These are phyloP conservation scores for Halictus quadricinctus DNA, from an alignment of 2,888 invertebrate species.

Conservation along the genomic window DNA sequence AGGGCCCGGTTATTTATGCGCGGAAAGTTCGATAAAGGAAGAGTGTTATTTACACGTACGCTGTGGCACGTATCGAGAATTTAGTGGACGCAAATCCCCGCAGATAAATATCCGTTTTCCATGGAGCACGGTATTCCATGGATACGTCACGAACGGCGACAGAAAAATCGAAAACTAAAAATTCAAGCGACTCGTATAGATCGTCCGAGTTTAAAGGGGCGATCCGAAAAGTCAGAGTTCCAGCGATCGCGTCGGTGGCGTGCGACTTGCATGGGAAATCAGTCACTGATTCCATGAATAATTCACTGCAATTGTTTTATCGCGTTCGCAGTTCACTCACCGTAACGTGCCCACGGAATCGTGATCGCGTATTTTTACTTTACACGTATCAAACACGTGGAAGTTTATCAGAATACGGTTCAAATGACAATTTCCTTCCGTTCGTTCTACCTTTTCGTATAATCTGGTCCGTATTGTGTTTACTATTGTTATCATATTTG, in stretches of 20 bases:
- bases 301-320: not conserved
- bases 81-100: conserved; percentile 23
- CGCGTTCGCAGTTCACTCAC: too few relatives aligned
- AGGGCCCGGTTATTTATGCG: conserved; percentile 18
- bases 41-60: conserved; percentile 3
- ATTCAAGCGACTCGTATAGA: not conserved
- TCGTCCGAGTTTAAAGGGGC: not conserved
- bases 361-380: not conserved
- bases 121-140: not conserved
- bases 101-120: not conserved
- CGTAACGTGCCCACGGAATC: not conserved
- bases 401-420: not conserved
- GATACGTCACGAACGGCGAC: not conserved
- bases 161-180: not conserved
- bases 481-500: not conserved
- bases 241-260: too few relatives aligned
- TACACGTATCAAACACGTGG: not conserved
- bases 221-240: not conserved
- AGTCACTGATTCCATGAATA: not conserved
- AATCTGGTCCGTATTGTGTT: not conserved
- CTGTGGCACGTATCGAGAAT: conserved; percentile 10
- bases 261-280: not conserved
- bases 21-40: not conserved
- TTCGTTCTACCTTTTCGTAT: too few relatives aligned
- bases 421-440: not conserved